Evolutionary conservation across 2,797 vertebrate species (phyloP), one percentile per base, ranked within the genome.

Genomic region (Luscinia megarhynchos): DNA sequence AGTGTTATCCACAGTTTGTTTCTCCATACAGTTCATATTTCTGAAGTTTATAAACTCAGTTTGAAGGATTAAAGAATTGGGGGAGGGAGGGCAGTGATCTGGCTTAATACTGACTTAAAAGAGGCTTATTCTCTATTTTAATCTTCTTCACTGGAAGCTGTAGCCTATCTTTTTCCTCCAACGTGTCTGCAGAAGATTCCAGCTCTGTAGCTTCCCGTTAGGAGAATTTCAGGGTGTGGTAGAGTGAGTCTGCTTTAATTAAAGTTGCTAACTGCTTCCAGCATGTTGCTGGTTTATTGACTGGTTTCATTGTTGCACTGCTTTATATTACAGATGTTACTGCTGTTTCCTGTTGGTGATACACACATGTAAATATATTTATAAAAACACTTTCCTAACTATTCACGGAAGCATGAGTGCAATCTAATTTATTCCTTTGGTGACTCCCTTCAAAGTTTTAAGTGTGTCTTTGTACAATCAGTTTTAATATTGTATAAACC

Each of bases 41-140:
- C 27, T 55, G 30, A 45, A 61, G 57, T 85, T 84, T 61, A 54
- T 87, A 75, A 93, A 74, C 54, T 87, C 19, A 17, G 0, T 81
- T 78, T 59, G 76, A 80, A 85, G 72, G 72, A 68, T 91, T 93
- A 89, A 92, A 80, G 63, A 94, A 68, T 0, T 76, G 63, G 10
- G 10, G 10, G 16, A 23, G 38, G 43, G 15, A 19, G 43, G 43
- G 8, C 8, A 8, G 63, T 89, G 50, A 80, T 77, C 54, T 70
- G 68, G 24, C 38, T 85, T 96, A 90, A 63, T 74, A 22, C 70
- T 92, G 30, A 68, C 21, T 83, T 89, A 77, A 51, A 87, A 68
- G 69, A 34, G 40, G 22, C 69, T 91, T 94, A 87, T 23, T 74
- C 38, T 92, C 58, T 69, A 9, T 90, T 85, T 91, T 91, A 85